Base-by-base conservation (phyloP, 2,888 invertebrate species). In the Lomographa bimaculata region DNA sequence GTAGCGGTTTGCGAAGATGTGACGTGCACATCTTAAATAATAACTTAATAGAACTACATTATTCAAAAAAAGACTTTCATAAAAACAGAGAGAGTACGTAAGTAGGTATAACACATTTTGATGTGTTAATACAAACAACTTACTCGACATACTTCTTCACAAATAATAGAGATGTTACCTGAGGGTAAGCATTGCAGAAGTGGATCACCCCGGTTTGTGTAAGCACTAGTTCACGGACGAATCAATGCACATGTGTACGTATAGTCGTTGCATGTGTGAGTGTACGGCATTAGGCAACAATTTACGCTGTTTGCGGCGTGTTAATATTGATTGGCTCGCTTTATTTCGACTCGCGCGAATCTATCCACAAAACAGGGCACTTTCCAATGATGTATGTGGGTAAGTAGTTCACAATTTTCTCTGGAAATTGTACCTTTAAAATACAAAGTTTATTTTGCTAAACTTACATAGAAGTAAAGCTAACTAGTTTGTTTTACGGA, bases 251-350 rank as follows among this genome's bases (percentile, higher is more conserved):
- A 16, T 27, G 47, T 45, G 55, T 48, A 58, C 35, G 45, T 65
- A 77, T 80, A 77, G 83, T 82, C 57, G 81, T 67, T 20, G 16
- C 34, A 42, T 63, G 79, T 82, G 83, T 86, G 86, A 59, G 86
- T 70, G 78, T 70, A 69, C 71, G 79, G 85, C 85, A 87, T 87
- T 87, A 87, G 87, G 87, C 87, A 87, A 89, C 87, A 86, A 87
- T 89, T 89, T 87, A 87, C 89, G 86, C 86, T 87, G 89, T 87
- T 89, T 87, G 89, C 79, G 87, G 89, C 79, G 87, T 89, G 87
- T 89, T 87, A 85, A 87, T 89, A 89, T 89, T 89, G 89, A 89
- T 89, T 87, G 86, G 87, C 84, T 83, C 82, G 86, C 86, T 87
- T 86, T 89, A 89, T 87, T 89, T 85, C 80, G 82, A 82, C 85